phyloP scores from a whole-genome alignment of 2,797 vertebrate genomes.

The Gallinago nigripennis region DNA sequence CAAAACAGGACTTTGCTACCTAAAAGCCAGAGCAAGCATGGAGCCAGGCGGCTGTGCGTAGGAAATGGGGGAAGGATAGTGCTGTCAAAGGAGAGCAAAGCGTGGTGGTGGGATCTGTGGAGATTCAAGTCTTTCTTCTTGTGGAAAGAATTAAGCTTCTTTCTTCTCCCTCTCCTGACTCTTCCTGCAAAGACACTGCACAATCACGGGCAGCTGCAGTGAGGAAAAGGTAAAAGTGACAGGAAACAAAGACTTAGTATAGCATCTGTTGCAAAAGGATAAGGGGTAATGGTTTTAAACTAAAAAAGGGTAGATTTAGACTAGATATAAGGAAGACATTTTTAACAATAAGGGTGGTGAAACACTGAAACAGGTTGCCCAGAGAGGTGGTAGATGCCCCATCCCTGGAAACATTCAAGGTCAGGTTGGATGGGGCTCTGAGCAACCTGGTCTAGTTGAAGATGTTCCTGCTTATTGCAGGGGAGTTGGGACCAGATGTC shows the following conservation, averaged over 20 bases:
- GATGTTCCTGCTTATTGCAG: neutral
- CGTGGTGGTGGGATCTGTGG: neutral
- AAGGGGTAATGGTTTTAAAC: neutral
- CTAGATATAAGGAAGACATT: neutral
- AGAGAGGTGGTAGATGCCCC: neutral
- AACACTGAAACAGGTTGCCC: neutral
- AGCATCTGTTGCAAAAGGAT: neutral
- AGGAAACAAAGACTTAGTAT: neutral
- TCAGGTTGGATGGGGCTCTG: neutral
- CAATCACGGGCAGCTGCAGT: neutral
- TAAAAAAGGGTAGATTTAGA: neutral
- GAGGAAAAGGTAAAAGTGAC: neutral
- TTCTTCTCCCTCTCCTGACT: neutral
- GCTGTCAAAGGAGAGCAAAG: neutral
- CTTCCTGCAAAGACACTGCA: neutral
- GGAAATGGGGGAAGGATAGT: neutral
- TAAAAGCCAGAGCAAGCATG: neutral
- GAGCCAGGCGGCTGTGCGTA: fast-evolving
- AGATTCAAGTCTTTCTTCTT: neutral
- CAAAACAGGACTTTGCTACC: neutral
- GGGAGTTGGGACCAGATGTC: neutral
- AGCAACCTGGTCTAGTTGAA: neutral
- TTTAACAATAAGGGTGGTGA: neutral
- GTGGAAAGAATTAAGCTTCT: neutral
- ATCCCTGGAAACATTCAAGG: neutral